Conservation (phyloP, 2,113 vertebrate species). For the Oncorhynchus keta region DNA sequence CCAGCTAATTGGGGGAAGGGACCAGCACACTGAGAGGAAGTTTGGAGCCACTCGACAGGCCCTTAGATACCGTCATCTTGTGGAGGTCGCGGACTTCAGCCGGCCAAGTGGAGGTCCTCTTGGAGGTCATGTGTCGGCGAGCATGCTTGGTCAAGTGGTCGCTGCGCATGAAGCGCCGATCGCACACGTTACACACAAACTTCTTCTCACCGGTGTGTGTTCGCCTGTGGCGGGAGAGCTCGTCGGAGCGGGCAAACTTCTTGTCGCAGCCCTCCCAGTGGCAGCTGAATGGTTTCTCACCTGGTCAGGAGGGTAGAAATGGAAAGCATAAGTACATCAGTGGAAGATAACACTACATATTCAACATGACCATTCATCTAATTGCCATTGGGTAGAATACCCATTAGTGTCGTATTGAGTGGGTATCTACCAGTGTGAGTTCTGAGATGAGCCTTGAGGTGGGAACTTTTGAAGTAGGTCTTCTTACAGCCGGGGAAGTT, state of each 20-base stretch:
- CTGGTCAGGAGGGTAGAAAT: conserved; percentile 60
- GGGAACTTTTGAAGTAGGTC: conserved; percentile 98
- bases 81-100: conserved; percentile 77
- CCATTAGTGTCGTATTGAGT: background rate
- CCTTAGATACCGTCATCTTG: conserved; percentile 64
- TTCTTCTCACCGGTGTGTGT: conserved; percentile 98
- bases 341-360: background rate
- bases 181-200: conserved; percentile 89
- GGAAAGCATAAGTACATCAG: background rate
- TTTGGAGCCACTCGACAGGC: conserved; percentile 45
- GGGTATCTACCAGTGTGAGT: conserved; percentile 89
- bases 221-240: conserved; percentile 92
- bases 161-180: conserved; percentile 96
- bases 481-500: conserved; percentile 92
- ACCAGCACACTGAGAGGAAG: conserved; percentile 71
- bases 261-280: conserved; percentile 96
- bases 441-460: conserved; percentile 96
- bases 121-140: conserved; percentile 86
- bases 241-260: conserved; percentile 94
- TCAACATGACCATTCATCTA: background rate
- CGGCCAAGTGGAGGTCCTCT: conserved; percentile 85
- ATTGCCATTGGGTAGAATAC: background rate
- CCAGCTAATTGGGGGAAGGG: conserved; percentile 61
- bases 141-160: conserved; percentile 97
- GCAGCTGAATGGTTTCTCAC: conserved; percentile 96